Conservation (phyloP, 2,113 vertebrate genomes). For the Hippocampus comes region DNA sequence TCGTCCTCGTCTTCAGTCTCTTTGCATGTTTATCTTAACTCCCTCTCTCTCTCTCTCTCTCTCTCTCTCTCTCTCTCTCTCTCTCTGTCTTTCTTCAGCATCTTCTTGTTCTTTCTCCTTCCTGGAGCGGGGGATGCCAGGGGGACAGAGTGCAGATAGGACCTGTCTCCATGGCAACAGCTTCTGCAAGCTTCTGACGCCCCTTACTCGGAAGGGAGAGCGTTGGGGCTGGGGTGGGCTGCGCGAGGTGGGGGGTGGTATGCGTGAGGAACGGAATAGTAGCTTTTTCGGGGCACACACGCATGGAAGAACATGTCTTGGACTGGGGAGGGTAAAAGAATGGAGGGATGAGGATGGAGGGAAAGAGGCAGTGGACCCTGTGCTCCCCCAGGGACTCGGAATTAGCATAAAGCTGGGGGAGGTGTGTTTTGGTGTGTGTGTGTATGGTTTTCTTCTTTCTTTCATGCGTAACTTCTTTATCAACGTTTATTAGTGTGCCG, state of each 20-base stretch:
- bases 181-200: slow-evolving; percentile 78
- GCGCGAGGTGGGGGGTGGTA: slow-evolving; percentile 36
- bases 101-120: slow-evolving; percentile 41
- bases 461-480: slow-evolving; percentile 10
- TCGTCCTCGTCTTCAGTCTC: slow-evolving; percentile 1
- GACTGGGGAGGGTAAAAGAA: slow-evolving; percentile 29
- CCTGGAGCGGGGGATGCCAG: slow-evolving; percentile 76
- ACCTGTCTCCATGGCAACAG: slow-evolving; percentile 79
- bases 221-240: neutral
- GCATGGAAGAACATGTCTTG: slow-evolving; percentile 35
- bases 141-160: slow-evolving; percentile 78
- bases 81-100: slow-evolving; percentile 17
- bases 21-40: slow-evolving; percentile 16
- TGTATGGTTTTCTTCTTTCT: slow-evolving; percentile 13
- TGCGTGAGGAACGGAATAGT: slow-evolving; percentile 38
- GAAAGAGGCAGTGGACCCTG: slow-evolving; percentile 60
- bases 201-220: slow-evolving; percentile 58
- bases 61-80: slow-evolving; percentile 14
- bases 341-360: slow-evolving; percentile 34
- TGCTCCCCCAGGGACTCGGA: slow-evolving; percentile 70
- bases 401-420: slow-evolving; percentile 74
- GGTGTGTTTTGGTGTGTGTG: slow-evolving; percentile 31
- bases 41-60: neutral
- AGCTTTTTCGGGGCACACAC: slow-evolving; percentile 28
- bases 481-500: slow-evolving; percentile 22